Conservation (phyloP, 2,888 invertebrate genomes). For the Megalurothrips usitatus region DNA sequence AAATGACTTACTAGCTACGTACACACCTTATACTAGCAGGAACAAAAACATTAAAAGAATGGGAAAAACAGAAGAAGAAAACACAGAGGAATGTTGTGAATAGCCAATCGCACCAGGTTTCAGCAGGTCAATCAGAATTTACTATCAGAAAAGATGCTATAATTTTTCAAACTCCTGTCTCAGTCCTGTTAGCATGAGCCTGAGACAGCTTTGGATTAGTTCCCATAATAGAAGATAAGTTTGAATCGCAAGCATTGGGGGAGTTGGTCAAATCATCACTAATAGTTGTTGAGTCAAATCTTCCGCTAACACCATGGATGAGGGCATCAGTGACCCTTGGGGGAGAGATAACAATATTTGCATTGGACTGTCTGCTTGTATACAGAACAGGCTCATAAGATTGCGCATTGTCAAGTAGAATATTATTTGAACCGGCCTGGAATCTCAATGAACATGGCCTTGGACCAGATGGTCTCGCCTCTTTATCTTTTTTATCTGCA, state of each 20-base stretch:
- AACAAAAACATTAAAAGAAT: too few species aligned
- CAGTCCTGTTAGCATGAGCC: background rate
- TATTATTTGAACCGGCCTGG: constrained; percentile 74
- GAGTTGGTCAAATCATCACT: background rate
- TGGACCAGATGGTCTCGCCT: constrained; percentile 51
- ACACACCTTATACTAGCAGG: background rate
- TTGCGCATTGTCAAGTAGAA: constrained; percentile 67
- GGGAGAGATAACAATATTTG: background rate
- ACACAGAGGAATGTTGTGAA: too few species aligned
- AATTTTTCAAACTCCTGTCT: background rate
- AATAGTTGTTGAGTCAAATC: background rate
- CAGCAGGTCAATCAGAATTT: background rate
- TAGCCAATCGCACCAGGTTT: too few species aligned
- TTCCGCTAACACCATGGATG: background rate
- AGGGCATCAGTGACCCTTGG: background rate
- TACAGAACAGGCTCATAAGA: constrained; percentile 63
- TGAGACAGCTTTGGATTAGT: background rate
- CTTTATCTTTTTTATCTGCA: background rate
- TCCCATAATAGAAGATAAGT: background rate
- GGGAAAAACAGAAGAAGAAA: background rate
- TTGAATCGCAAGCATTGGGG: background rate
- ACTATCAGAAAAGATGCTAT: background rate
- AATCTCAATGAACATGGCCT: constrained; percentile 71
- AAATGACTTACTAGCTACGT: too few species aligned
- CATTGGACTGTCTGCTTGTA: constrained; percentile 45